Evolutionary conservation across 2,113 vertebrate genomes (phyloP), one percentile per base, ranked within the genome.

Genomic region (Oxyruncus cristatus): DNA sequence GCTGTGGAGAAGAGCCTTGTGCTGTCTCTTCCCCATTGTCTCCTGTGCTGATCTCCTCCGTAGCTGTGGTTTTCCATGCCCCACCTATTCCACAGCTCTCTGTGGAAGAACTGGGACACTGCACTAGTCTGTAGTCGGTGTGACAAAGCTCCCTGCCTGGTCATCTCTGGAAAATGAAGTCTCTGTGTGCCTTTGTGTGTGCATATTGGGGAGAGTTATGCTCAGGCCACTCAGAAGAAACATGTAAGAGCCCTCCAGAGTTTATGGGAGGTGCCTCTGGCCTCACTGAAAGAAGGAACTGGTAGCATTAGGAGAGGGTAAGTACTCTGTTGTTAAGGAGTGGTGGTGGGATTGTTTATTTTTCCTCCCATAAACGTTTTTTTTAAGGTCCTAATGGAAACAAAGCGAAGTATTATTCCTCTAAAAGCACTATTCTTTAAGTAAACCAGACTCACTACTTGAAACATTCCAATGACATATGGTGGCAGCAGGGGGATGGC

Each of bases 321-420:
- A 96, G 94, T 96, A 92, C 95, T 95, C 95, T 95, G 95, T 89
- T 96, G 91, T 97, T 96, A 97, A 97, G 96, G 96, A 97, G 94
- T 92, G 89, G 93, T 93, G 91, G 94, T 95, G 91, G 94, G 93
- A 96, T 96, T 97, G 96, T 97, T 97, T 97, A 97, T 97, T 97
- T 97, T 97, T 97, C 96, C 89, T 96, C 96, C 95, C 94, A 96
- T 97, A 96, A 97, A 95, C 66, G 41, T 86, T 96, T 95, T 93
- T 95, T 95, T 86, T 87, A 85, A 96, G 89, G 91, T 95, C 87
- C 91, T 97, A 95, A 96, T 97, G 96, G 94, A 96, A 97, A 97
- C 94, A 96, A 97, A 96, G 96, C 80, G 21, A 97, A 97, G 96
- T 97, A 96, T 97, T 97, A 96, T 97, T 97, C 95, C 94, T 93